phyloP scores from a whole-genome alignment of 2,113 vertebrate species.

The Plecturocebus donacophilus region DNA sequence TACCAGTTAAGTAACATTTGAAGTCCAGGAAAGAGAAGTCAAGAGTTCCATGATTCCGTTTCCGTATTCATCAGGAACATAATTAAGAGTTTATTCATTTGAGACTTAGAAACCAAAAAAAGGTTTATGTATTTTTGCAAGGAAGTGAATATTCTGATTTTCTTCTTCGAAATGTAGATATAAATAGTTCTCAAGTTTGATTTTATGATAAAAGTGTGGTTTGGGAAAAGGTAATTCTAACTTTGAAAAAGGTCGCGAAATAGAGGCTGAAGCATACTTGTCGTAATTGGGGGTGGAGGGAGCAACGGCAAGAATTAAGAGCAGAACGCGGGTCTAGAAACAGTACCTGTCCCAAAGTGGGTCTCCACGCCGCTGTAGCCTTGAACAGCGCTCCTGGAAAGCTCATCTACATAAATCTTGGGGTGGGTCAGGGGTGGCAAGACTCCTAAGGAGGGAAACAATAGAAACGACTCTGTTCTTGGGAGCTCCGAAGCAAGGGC shows the following conservation, averaged over 20 bases:
- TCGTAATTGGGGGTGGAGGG: not conserved
- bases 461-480: not conserved
- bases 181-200: slow-evolving; percentile 14
- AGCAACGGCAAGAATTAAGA: not conserved
- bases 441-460: not conserved
- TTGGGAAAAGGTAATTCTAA: not conserved
- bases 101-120: slow-evolving; percentile 28
- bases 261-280: not conserved
- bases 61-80: not conserved
- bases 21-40: not conserved
- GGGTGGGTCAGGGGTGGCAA: not conserved
- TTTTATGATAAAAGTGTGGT: not conserved
- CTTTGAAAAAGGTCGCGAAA: not conserved
- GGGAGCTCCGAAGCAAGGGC: not conserved
- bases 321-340: not conserved
- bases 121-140: not conserved
- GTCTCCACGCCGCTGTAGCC: not conserved
- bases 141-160: not conserved
- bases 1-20: not conserved
- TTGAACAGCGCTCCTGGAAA: not conserved
- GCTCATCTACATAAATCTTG: not conserved
- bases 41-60: not conserved
- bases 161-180: slow-evolving; percentile 24
- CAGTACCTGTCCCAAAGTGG: not conserved
- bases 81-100: slow-evolving; percentile 38